Evolutionary conservation across 1,140 invertebrate genomes (phyloP), one percentile per base, ranked within the genome.

Genomic region (Eubasilissa regina): DNA sequence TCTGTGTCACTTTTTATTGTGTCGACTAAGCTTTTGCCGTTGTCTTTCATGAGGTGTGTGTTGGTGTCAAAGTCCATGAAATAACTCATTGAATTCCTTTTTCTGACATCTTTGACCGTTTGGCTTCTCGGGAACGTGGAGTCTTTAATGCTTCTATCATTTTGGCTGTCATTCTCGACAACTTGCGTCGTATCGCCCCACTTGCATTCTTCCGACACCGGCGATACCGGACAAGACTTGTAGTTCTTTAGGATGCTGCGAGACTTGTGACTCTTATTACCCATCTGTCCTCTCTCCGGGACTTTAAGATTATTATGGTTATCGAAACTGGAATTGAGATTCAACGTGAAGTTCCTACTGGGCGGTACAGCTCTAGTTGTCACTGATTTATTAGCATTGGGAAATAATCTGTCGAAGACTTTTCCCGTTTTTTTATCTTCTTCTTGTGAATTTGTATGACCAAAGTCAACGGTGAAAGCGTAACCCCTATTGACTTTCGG

Each of bases 221-320:
- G 92, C 3, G 92, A 93, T 0, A 93, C 92, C 0, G 92, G 92
- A 82, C 92, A 90, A 7, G 92, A 93, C 83, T 93, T 93, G 79
- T 93, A 92, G 85, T 93, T 91, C 80, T 93, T 93, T 74, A 93
- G 89, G 55, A 92, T 92, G 83, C 91, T 91, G 8, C 90, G 87
- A n/a, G 89, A 87, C 55, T 89, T 89, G 45, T 70, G 45, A 64
- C 68, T 45, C 47, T 84, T 84, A 58, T 66, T 62, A 13, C 25
- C 17, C 45, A 35, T 79, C 13, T 78, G 72, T 8, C 56, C 45
- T 10, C 45, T 15, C 3, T 35, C 53, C 0, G 70, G 70, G n/a
- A 74, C 70, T 77, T 82, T 78, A 12, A 72, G 44, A 75, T 77
- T 78, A 74, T 77, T 80, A n/a, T 73, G 64, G 68, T 21, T 53